Conservation (phyloP, 2,797 vertebrate species). For the Todus mexicanus region DNA sequence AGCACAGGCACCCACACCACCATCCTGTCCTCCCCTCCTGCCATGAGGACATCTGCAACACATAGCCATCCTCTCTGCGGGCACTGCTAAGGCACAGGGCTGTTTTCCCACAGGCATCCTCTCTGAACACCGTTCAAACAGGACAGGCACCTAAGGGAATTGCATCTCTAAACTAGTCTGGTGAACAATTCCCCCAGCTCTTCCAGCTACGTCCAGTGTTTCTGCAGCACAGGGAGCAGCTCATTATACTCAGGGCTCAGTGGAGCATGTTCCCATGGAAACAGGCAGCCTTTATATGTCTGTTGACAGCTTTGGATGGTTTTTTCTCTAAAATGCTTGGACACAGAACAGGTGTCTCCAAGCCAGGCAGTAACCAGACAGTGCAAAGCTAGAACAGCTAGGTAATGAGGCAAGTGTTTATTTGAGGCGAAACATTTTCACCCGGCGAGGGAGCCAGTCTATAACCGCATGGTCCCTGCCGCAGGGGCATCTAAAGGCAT, state of each 20-base stretch:
- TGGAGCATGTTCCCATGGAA: conserved; percentile 58
- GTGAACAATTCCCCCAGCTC: neutral
- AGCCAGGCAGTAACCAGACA: conserved; percentile 43
- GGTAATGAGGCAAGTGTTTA: conserved; percentile 50
- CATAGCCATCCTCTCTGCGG: fast-evolving
- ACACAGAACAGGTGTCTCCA: conserved; percentile 59
- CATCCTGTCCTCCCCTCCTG: neutral
- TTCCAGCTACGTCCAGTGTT: neutral
- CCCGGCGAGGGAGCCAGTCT: neutral
- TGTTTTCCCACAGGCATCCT: neutral
- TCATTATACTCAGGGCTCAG: conserved; percentile 27
- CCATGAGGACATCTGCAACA: neutral
- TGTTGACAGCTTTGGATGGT: conserved; percentile 56
- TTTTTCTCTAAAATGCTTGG: conserved; percentile 48
- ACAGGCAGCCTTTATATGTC: conserved; percentile 47
- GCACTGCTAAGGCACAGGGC: neutral
- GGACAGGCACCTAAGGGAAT: neutral
- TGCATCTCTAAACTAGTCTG: neutral
- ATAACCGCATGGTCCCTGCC: neutral
- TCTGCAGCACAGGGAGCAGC: neutral
- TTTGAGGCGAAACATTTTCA: conserved; percentile 5
- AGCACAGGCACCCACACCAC: neutral
- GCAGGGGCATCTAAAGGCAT: neutral
- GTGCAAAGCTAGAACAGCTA: neutral
- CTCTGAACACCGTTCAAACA: neutral